phyloP scores from a whole-genome alignment of 2,888 invertebrate genomes.

The Acleris literana region DNA sequence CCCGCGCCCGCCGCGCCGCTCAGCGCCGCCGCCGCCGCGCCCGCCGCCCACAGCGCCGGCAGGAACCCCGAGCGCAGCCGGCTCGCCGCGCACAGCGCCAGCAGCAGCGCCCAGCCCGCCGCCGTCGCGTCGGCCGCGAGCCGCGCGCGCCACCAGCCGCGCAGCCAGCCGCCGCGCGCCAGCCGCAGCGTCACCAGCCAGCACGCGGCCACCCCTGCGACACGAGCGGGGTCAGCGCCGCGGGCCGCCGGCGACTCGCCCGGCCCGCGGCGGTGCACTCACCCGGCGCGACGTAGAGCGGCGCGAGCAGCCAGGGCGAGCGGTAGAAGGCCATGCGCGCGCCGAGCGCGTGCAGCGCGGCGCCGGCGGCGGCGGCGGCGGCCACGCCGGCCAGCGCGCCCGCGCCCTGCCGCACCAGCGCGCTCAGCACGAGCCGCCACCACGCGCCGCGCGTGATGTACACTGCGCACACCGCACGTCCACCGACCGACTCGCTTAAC shows the following conservation, averaged over 20 bases:
- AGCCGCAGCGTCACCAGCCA: background rate
- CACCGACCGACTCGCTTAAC: too few relatives aligned
- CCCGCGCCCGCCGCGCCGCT: constrained; percentile 80
- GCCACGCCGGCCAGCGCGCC: constrained; percentile 43
- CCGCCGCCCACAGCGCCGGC: constrained; percentile 75
- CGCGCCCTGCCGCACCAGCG: constrained; percentile 35
- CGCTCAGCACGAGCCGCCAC: constrained; percentile 38
- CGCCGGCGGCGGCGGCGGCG: constrained; percentile 45
- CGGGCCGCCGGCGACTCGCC: constrained; percentile 64
- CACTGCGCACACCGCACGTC: constrained; percentile 37
- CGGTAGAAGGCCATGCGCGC: too few relatives aligned
- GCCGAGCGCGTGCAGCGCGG: constrained; percentile 43
- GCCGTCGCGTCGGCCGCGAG: constrained; percentile 31
- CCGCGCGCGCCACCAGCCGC: constrained; percentile 33
- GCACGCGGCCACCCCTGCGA: constrained; percentile 58
- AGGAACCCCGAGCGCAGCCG: constrained; percentile 66
- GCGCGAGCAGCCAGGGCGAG: too few relatives aligned
- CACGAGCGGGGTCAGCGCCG: constrained; percentile 45
- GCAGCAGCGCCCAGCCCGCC: constrained; percentile 17
- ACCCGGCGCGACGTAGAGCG: constrained; percentile 1
- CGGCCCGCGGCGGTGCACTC: constrained; percentile 65
- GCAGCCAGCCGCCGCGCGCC: constrained; percentile 60
- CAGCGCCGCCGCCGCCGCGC: constrained; percentile 81
- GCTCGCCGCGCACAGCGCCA: constrained; percentile 48
- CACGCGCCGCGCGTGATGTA: constrained; percentile 43